phyloP scores from a whole-genome alignment of 2,113 vertebrate species.

The Oryctolagus cuniculus region DNA sequence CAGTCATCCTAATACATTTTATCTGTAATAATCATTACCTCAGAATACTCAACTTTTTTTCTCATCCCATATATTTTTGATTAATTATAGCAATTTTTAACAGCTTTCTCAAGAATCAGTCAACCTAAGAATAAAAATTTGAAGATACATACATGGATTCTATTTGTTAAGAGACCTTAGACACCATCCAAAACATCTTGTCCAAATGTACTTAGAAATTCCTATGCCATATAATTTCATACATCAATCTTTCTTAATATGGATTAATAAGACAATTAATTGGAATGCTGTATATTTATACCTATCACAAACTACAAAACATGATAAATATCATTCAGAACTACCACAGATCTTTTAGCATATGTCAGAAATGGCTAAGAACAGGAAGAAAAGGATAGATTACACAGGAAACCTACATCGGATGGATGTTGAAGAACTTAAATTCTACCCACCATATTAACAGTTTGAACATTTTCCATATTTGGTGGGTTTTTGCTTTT shows the following conservation, averaged over 20 bases:
- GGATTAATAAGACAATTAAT: background rate
- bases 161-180: background rate
- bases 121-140: background rate
- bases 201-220: background rate
- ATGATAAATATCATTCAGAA: background rate
- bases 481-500: background rate
- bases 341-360: background rate
- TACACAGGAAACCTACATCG: background rate
- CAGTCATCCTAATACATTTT: background rate
- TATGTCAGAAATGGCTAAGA: background rate
- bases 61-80: background rate
- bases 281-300: background rate
- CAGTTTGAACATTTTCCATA: background rate
- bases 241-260: background rate
- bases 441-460: background rate
- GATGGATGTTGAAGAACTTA: background rate
- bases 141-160: background rate
- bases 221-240: background rate
- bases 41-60: background rate
- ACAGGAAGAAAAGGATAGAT: background rate
- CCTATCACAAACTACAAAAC: background rate
- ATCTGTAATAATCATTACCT: background rate
- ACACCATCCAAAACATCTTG: background rate
- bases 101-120: background rate
- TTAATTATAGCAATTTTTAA: background rate